A percentile compares a stretch with the other conserved stretches of the same genome.
These are phyloP conservation scores for Elysia crispata DNA, from an alignment of 2,888 invertebrate genomes.

Conservation along the genomic window DNA sequence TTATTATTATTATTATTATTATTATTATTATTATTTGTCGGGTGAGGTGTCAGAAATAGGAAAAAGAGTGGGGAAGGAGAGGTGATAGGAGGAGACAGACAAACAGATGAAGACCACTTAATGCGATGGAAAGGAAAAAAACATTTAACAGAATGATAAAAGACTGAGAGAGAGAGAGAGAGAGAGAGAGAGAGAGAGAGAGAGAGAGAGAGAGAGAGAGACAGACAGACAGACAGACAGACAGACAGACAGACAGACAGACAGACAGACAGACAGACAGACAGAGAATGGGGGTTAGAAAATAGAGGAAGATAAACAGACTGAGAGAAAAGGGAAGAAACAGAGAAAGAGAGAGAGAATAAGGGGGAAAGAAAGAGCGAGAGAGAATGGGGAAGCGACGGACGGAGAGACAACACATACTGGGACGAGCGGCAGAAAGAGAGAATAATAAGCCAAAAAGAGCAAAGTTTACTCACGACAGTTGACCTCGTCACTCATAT, in stretches of 20 bases:
- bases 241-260: slow-evolving; percentile 11
- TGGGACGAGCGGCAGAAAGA: background rate
- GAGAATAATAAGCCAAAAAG: too few species aligned
- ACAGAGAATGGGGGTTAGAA: background rate
- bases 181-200: background rate
- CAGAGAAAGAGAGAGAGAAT: slow-evolving; percentile 23
- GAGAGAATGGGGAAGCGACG: background rate
- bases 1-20: too few species aligned
- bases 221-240: slow-evolving; percentile 23
- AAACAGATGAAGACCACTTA: too few species aligned
- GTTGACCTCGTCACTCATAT: slow-evolving; percentile 95
- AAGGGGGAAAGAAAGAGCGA: slow-evolving; percentile 25
- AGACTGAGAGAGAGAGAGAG: too few species aligned
- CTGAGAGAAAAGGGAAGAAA: slow-evolving; percentile 10
- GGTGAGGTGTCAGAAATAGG: too few species aligned
- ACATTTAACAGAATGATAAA: too few species aligned
- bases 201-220: slow-evolving; percentile 17
- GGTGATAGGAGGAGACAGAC: too few species aligned
- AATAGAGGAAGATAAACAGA: slow-evolving; percentile 17
- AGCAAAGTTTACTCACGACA: slow-evolving; percentile 59
- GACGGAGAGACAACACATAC: background rate
- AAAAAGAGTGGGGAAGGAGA: too few species aligned
- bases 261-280: slow-evolving; percentile 24
- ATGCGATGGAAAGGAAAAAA: too few species aligned
- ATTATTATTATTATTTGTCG: too few species aligned